Conservation (phyloP, 2,888 invertebrate genomes). For the Hoplodrina ambigua region DNA sequence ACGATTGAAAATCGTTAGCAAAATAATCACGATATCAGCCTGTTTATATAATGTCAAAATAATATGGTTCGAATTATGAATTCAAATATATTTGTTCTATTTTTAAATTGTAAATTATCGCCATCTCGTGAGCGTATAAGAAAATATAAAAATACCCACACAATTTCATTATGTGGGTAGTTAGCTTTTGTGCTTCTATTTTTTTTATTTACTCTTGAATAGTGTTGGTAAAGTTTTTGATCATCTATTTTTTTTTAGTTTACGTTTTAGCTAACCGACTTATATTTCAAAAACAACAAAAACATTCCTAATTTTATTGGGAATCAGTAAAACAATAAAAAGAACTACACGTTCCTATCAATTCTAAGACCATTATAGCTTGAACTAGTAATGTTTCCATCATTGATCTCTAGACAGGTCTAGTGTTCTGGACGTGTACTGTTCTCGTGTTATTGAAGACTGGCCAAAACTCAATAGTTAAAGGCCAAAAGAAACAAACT, state of each 20-base stretch:
- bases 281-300: constrained; percentile 49
- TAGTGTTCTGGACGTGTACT: constrained; percentile 41
- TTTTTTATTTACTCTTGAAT: neutral
- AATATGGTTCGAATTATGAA: constrained; percentile 21
- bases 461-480: constrained; percentile 70
- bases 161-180: constrained; percentile 22
- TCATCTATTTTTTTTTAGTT: constrained; percentile 26
- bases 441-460: constrained; percentile 72
- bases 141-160: neutral
- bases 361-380: constrained; percentile 41
- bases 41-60: neutral
- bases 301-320: constrained; percentile 56
- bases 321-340: constrained; percentile 47
- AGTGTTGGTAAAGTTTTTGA: constrained; percentile 14
- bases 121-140: constrained; percentile 31
- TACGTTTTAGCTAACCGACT: neutral
- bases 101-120: constrained; percentile 24
- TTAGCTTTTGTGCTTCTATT: constrained; percentile 13
- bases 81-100: constrained; percentile 4
- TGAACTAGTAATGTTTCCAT: constrained; percentile 40
- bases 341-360: constrained; percentile 34
- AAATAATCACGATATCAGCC: neutral
- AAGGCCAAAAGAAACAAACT: constrained; percentile 75
- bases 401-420: constrained; percentile 25
- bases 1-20: neutral